Conservation (phyloP, 2,888 invertebrate genomes). For the Hoplodrina blanda region DNA sequence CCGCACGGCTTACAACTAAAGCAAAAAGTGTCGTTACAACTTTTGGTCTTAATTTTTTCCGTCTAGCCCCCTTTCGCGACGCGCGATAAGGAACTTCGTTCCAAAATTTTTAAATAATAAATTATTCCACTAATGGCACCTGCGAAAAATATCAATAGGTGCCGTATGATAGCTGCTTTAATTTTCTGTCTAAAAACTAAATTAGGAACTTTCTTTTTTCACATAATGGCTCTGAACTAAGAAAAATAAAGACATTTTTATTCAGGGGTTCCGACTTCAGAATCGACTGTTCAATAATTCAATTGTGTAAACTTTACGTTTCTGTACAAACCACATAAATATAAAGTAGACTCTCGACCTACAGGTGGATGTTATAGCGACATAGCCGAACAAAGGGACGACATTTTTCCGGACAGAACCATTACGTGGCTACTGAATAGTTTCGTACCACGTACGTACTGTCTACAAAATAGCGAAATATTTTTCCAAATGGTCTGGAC, state of each 20-base stretch:
- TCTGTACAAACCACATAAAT: conserved; percentile 22
- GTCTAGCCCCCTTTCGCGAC: too few species aligned
- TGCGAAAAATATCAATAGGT: too few species aligned
- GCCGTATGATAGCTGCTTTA: too few species aligned
- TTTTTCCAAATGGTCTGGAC: conserved; percentile 12
- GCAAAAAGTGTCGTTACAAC: too few species aligned
- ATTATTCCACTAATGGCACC: too few species aligned
- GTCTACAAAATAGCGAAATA: conserved; percentile 28
- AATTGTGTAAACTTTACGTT: background rate
- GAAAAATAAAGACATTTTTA: background rate
- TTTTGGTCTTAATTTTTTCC: too few species aligned
- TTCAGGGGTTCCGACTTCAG: background rate
- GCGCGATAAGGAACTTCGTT: too few species aligned
- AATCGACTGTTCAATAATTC: conserved; percentile 8
- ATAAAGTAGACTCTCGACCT: conserved; percentile 9
- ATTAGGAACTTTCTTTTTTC: too few species aligned
- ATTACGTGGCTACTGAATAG: conserved; percentile 6
- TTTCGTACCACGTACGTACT: conserved; percentile 6
- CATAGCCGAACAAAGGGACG: conserved; percentile 12
- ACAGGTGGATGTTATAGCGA: conserved; percentile 17
- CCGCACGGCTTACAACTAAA: too few species aligned
- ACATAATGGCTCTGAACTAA: background rate
- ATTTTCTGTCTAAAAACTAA: too few species aligned
- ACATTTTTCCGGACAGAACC: conserved; percentile 18
- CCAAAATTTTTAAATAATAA: too few species aligned